phyloP scores from a whole-genome alignment of 2,113 vertebrate genomes.

The Parus major region DNA sequence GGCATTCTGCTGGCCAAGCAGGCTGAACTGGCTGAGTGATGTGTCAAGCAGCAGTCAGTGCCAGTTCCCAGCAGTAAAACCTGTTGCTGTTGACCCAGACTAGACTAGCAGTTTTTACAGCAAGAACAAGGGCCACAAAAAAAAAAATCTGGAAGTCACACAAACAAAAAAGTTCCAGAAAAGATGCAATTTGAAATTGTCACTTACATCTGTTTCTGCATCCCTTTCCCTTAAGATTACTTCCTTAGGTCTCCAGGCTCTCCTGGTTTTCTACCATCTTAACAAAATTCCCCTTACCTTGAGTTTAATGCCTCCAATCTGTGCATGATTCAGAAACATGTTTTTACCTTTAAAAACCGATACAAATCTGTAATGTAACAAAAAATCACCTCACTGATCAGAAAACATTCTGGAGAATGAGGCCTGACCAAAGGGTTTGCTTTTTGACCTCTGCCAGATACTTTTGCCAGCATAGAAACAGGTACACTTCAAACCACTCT shows the following conservation, averaged over 20 bases:
- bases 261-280: not conserved
- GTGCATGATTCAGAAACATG: not conserved
- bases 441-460: not conserved
- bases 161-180: not conserved
- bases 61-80: not conserved
- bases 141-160: not conserved
- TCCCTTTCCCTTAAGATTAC: not conserved
- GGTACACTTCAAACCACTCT: not conserved
- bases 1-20: not conserved
- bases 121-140: not conserved
- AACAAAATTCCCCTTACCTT: not conserved
- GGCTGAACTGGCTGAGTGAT: not conserved
- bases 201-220: not conserved
- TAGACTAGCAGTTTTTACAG: not conserved
- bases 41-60: not conserved
- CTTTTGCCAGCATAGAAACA: not conserved
- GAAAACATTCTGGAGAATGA: not conserved
- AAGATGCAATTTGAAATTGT: not conserved
- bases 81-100: not conserved
- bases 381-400: not conserved
- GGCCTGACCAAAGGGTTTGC: not conserved
- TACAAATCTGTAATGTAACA: not conserved
- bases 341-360: not conserved
- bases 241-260: not conserved
- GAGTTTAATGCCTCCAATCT: not conserved